Conservation (phyloP, 2,113 vertebrate genomes). For the Oreochromis tanganicae region DNA sequence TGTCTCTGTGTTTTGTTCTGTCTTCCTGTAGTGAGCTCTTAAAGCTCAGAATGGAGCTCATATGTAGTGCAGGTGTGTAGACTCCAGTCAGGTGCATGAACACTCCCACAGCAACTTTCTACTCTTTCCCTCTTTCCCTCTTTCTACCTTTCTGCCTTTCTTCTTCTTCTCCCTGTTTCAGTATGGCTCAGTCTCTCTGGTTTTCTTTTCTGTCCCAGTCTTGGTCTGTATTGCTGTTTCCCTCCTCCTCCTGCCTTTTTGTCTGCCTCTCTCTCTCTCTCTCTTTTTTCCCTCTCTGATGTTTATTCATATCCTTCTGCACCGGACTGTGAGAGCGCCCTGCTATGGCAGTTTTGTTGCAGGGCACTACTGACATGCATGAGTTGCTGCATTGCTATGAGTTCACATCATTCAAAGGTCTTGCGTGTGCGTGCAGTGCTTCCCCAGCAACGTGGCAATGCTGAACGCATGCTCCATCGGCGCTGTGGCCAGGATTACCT, state of each 20-base stretch:
- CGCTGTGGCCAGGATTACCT: slow-evolving; percentile 59
- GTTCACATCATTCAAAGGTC: slow-evolving; percentile 31
- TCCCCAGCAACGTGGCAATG: slow-evolving; percentile 48
- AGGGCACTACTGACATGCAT: slow-evolving; percentile 64
- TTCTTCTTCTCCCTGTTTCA: not conserved
- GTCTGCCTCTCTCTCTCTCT: not conserved
- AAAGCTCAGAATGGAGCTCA: slow-evolving; percentile 72
- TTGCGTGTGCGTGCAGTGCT: slow-evolving; percentile 54
- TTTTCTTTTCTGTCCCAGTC: not conserved
- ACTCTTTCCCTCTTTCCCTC: not conserved
- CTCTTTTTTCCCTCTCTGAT: not conserved
- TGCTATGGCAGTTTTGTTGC: slow-evolving; percentile 54
- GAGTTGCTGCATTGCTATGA: slow-evolving; percentile 62
- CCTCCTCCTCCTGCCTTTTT: not conserved
- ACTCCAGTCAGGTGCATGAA: slow-evolving; percentile 73
- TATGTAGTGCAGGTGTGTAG: slow-evolving; percentile 78
- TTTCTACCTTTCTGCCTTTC: not conserved
- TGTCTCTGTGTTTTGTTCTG: slow-evolving; percentile 74
- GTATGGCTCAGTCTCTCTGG: not conserved
- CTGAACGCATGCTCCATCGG: slow-evolving; percentile 63
- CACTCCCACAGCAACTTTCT: slow-evolving; percentile 6
- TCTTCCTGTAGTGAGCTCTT: slow-evolving; percentile 76
- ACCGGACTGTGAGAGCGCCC: slow-evolving; percentile 61
- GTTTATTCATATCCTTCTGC: slow-evolving; percentile 25
- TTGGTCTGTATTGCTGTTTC: not conserved